Evolutionary conservation across 1,140 invertebrate species (phyloP).

Genomic region (Eriosoma lanigerum): DNA sequence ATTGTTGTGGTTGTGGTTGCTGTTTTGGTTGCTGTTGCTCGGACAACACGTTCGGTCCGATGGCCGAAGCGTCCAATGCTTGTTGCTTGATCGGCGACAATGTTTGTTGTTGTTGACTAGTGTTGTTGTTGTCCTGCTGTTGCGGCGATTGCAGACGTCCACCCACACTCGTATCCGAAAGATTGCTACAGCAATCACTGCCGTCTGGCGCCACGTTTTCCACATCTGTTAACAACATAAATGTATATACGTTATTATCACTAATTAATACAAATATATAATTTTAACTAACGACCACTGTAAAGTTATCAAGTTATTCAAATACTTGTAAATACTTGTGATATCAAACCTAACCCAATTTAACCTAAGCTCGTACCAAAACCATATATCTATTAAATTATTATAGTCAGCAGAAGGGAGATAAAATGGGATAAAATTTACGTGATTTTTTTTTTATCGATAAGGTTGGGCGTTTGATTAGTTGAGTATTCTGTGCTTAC

Average conservation of each 20-base stretch:
- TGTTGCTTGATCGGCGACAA: background rate
- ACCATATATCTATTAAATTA: too few relatives aligned
- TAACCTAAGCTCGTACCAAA: too few relatives aligned
- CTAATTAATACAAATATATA: background rate
- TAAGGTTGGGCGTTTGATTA: too few relatives aligned
- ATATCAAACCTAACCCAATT: too few relatives aligned
- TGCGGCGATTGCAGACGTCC: conserved; percentile 9
- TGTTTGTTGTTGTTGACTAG: conserved; percentile 9
- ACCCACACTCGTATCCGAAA: background rate
- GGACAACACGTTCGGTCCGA: background rate
- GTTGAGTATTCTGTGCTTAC: background rate
- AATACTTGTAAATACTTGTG: too few relatives aligned
- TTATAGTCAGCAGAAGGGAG: too few relatives aligned
- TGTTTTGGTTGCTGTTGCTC: conserved; percentile 12
- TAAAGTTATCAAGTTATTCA: too few relatives aligned
- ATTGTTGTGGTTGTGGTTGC: conserved; percentile 26
- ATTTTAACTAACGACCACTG: too few relatives aligned
- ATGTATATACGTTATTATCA: background rate
- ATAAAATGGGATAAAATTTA: too few relatives aligned
- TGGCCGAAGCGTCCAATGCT: background rate
- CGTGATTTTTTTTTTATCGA: too few relatives aligned
- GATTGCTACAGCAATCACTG: background rate
- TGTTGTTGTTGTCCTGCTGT: conserved; percentile 10
- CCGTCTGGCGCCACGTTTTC: conserved; percentile 43
- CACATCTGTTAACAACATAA: conserved; percentile 12